Conservation (phyloP, 2,113 vertebrate species). For the Cephalopholis sonnerati region DNA sequence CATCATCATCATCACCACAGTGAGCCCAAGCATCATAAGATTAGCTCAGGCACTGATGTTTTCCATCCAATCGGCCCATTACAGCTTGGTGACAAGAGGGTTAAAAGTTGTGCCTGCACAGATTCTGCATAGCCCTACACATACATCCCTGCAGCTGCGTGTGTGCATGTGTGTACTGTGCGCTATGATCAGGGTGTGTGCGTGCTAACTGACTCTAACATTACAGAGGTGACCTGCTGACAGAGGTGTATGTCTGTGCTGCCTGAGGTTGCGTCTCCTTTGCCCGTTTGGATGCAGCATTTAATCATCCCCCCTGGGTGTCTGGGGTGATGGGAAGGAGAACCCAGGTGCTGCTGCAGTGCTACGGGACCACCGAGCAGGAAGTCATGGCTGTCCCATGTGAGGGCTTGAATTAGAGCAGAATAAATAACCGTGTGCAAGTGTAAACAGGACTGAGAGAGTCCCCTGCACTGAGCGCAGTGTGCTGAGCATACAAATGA, state of each 20-base stretch:
- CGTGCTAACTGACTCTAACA: conserved; percentile 17
- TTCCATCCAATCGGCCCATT: neutral
- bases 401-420: conserved; percentile 59
- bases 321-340: conserved; percentile 21
- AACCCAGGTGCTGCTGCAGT: conserved; percentile 69
- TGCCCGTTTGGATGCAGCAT: conserved; percentile 44
- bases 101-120: conserved; percentile 59
- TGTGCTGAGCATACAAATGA: conserved; percentile 80
- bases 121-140: conserved; percentile 59
- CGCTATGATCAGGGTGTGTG: conserved; percentile 13
- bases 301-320: conserved; percentile 36
- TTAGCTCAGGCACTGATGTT: neutral
- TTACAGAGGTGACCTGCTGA: conserved; percentile 38
- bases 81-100: conserved; percentile 58
- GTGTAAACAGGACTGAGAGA: conserved; percentile 68
- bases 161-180: conserved; percentile 22
- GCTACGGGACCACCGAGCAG: conserved; percentile 50
- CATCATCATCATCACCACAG: neutral
- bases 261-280: conserved; percentile 34
- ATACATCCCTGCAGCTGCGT: conserved; percentile 53
- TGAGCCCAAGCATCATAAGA: neutral
- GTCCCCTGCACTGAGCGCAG: conserved; percentile 48
- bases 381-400: conserved; percentile 49
- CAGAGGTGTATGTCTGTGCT: conserved; percentile 25
- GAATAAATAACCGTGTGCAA: conserved; percentile 63